Evolutionary conservation across 92 coral and sea anemone genomes (phyloP).

Genomic region (Montipora capitata): DNA sequence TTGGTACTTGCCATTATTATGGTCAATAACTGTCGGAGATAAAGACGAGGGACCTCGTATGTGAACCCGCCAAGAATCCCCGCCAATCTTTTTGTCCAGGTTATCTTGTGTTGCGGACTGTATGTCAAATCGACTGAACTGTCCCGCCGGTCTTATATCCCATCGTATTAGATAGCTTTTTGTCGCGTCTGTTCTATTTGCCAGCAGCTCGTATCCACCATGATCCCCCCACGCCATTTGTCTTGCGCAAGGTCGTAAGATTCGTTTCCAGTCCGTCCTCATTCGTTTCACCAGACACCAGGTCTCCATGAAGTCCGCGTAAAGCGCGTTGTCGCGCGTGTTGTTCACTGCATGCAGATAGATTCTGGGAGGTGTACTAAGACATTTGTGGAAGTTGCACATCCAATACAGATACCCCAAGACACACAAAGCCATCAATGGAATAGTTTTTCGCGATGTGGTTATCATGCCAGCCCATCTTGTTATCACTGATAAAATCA

Average conservation of each 20-base stretch:
- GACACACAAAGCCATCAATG: conserved; percentile 16
- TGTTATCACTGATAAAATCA: conserved; percentile 17
- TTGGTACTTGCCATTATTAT: conserved; percentile 82
- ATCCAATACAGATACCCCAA: conserved; percentile 48
- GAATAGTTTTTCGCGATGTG: conserved; percentile 4
- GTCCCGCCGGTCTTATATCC: conserved; percentile 81
- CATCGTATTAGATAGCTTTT: conserved; percentile 63
- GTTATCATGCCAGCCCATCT: conserved; percentile 7
- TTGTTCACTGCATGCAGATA: neutral
- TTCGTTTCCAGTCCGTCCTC: conserved; percentile 65
- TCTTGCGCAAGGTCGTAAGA: conserved; percentile 58
- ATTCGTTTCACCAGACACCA: conserved; percentile 69
- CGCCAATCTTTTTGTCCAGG: conserved; percentile 63
- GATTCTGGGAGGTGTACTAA: neutral
- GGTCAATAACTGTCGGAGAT: conserved; percentile 88
- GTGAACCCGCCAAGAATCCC: conserved; percentile 88
- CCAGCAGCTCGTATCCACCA: neutral
- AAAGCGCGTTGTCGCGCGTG: conserved; percentile 44
- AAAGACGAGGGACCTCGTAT: conserved; percentile 80
- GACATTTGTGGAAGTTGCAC: neutral
- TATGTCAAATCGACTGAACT: conserved; percentile 78
- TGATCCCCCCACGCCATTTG: conserved; percentile 66
- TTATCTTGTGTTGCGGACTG: conserved; percentile 64
- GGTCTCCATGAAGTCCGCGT: conserved; percentile 69
- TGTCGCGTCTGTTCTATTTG: conserved; percentile 57